Evolutionary conservation across 2,888 invertebrate genomes (phyloP).

Genomic region (Andrena flavipes): DNA sequence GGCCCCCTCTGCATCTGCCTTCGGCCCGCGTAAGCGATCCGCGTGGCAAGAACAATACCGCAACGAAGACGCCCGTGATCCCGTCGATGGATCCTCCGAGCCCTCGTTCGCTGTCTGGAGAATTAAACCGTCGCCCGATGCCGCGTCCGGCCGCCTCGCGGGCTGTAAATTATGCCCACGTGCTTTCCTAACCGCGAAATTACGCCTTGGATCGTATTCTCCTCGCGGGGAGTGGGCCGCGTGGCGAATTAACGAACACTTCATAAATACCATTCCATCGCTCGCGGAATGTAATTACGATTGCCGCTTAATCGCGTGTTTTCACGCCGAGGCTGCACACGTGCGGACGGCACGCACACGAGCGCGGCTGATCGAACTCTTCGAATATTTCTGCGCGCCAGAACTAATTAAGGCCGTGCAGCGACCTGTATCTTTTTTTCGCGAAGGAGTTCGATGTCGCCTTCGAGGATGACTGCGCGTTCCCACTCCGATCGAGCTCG

Average conservation of each 20-base stretch:
- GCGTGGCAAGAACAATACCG: constrained; percentile 37
- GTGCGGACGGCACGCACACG: neutral
- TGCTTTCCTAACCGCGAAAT: constrained; percentile 51
- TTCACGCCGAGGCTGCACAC: neutral
- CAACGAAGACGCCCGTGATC: constrained; percentile 9
- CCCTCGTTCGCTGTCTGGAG: constrained; percentile 18
- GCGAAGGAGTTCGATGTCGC: constrained; percentile 4
- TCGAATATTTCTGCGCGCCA: constrained; percentile 19
- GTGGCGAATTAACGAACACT: constrained; percentile 35
- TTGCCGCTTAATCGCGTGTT: constrained; percentile 37
- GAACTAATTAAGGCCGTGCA: constrained; percentile 34
- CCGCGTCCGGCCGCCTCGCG: constrained; percentile 1
- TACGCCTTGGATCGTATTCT: constrained; percentile 47
- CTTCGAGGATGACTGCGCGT: neutral
- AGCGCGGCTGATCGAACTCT: constrained; percentile 6
- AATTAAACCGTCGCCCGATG: neutral
- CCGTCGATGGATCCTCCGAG: constrained; percentile 1
- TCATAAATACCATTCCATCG: constrained; percentile 51
- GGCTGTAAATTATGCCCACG: constrained; percentile 50
- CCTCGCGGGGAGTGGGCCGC: neutral
- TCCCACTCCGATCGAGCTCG: neutral
- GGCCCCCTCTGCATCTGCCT: constrained; percentile 37
- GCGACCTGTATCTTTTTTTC: neutral
- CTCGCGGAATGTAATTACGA: constrained; percentile 54
- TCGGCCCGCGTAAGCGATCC: constrained; percentile 43